Percentiles rank a stretch among this genome's conserved stretches.
phyloP scores from a whole-genome alignment of 2,113 vertebrate genomes.

The Pyrgilauda ruficollis region DNA sequence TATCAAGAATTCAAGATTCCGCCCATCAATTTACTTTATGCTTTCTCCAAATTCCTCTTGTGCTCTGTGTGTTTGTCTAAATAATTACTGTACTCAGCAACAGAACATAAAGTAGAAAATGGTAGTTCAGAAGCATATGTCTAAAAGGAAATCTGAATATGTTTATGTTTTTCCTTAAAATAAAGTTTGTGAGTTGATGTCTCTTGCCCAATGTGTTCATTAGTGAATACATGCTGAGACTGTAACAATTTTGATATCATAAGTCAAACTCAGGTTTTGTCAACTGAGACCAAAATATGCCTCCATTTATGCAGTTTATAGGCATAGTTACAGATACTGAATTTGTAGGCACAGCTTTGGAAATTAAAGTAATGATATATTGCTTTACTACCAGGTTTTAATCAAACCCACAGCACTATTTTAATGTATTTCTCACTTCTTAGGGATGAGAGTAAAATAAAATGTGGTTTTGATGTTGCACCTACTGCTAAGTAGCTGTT shows the following conservation, averaged over 20 bases:
- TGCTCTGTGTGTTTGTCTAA: not conserved
- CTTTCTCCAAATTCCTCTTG: not conserved
- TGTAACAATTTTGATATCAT: no score
- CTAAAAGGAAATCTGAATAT: not conserved
- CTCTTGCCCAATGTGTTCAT: not conserved
- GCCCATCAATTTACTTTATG: not conserved
- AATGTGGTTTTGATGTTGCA: not conserved
- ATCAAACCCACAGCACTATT: not conserved
- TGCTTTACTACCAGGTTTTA: not conserved
- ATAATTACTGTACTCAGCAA: not conserved
- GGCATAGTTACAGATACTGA: not conserved
- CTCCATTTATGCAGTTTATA: not conserved
- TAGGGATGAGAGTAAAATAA: not conserved
- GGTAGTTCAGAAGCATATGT: not conserved
- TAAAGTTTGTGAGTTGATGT: not conserved
- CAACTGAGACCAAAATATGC: not conserved
- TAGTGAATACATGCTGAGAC: not conserved
- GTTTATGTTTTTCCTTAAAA: not conserved
- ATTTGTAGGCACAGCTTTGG: not conserved
- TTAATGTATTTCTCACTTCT: not conserved
- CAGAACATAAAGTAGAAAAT: not conserved
- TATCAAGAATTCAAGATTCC: not conserved
- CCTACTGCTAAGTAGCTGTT: slow-evolving; percentile 16
- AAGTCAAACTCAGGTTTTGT: not conserved
- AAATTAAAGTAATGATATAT: not conserved